Base-by-base conservation (phyloP, 2,888 invertebrate species). In the Amphipoea oculea region DNA sequence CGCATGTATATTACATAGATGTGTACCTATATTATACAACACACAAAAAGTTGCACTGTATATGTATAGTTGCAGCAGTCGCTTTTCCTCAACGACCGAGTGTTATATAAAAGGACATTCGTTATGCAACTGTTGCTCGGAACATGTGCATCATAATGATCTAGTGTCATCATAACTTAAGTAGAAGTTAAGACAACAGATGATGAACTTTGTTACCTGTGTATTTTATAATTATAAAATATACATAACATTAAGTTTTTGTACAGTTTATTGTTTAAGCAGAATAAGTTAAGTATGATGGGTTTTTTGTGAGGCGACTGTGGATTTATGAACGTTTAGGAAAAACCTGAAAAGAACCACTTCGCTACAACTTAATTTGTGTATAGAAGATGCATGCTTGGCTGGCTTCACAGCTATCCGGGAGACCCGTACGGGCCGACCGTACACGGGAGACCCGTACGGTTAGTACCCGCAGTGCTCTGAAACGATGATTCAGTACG, bases 41-140 rank as follows among this genome's bases (percentile, higher is more conserved):
- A 1, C 4, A 57, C 14, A 70, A 36, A n/a, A 40, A 71, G 14
- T 20, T n/a, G 2, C 48, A 66, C n/a, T n/a, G 29, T n/a, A 68
- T 29, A 36, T n/a, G n/a, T 0, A 23, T 11, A 20, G 9, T 57
- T 1, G 20, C 9, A n/a, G 6, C 40, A 60, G 11, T 29, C 11
- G 29, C 51, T 65, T 86, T 78, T 75, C 84, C 79, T 75, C 57
- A 45, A 75, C 42, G 42, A 60, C 14, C 4, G 23, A 36, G 14
- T 48, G 40, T 84, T 78, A 69, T 69, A 29, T 75, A 63, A 62
- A 48, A 62, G 62, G 12, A 62, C 45, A 76, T 87, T 48, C 76
- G 79, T 83, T 62, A 79, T 79, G 75, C 36, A 84, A 83, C 14
- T 12, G 14, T 11, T 40, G 66, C 40, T 75, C n/a, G 42, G 40